Conservation (phyloP, 2,113 vertebrate species). For the Erythrolamprus reginae region DNA sequence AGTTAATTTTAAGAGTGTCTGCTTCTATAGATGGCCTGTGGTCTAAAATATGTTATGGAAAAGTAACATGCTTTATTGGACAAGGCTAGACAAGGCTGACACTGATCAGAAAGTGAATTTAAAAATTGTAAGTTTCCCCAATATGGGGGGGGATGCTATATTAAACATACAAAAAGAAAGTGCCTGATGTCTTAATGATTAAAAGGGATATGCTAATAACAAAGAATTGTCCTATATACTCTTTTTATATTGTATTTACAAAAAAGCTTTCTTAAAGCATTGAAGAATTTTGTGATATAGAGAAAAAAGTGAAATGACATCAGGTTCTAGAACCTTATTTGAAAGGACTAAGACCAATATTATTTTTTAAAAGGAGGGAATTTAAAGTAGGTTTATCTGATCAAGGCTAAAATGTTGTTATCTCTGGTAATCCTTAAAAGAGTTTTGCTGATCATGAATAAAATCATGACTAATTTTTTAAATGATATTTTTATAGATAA, state of each 20-base stretch:
- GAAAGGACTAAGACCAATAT: not conserved
- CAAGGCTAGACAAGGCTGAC: not conserved
- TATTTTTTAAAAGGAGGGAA: not conserved
- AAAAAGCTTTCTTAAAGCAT: not conserved
- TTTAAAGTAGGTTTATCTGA: not conserved
- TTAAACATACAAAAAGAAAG: not conserved
- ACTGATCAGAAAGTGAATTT: not conserved
- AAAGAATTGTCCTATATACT: not conserved
- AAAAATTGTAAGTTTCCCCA: not conserved
- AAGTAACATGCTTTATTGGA: not conserved
- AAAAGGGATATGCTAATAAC: not conserved
- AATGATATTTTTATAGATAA: not conserved
- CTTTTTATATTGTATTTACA: not conserved
- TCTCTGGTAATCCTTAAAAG: not conserved
- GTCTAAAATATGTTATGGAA: not conserved
- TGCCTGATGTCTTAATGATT: not conserved
- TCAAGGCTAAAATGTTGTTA: not conserved
- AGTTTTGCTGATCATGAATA: not conserved
- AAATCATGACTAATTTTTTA: not conserved
- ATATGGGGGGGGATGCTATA: not conserved
- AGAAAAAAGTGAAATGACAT: not conserved
- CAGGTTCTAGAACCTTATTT: not conserved
- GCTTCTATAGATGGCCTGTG: not conserved
- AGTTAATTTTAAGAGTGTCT: not conserved
- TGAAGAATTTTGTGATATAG: not conserved